Conservation (phyloP, 2,113 vertebrate genomes). For the Orcinus orca region DNA sequence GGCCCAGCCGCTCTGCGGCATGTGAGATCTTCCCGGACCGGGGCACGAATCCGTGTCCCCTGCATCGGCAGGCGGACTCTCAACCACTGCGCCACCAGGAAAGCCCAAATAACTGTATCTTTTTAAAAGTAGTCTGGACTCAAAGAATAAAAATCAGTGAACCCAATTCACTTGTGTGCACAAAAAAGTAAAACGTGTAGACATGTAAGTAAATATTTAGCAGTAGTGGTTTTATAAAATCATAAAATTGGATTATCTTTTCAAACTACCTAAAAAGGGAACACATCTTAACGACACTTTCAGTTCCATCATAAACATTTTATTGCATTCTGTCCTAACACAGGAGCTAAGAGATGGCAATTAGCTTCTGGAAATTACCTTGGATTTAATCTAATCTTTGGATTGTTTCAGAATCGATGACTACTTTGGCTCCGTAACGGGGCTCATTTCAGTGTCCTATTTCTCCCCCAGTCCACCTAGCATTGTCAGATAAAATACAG, state of each 20-base stretch:
- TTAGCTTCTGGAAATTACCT: neutral
- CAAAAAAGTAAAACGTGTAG: neutral
- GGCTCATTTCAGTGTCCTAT: neutral
- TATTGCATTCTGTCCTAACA: neutral
- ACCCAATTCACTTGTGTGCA: neutral
- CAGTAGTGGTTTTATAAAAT: neutral
- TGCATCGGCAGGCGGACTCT: too few species aligned
- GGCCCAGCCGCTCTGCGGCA: too few species aligned
- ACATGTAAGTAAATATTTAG: slow-evolving; percentile 32
- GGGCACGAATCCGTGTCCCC: too few species aligned
- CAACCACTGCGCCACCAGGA: too few species aligned
- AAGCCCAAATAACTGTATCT: neutral
- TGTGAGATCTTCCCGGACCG: too few species aligned
- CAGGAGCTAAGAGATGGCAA: neutral
- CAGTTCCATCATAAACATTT: neutral
- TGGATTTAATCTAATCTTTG: neutral
- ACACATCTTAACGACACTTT: neutral
- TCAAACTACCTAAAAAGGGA: neutral
- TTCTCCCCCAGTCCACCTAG: neutral
- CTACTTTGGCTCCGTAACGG: neutral
- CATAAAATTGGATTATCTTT: slow-evolving; percentile 11
- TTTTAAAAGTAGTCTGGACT: neutral
- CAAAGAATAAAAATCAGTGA: slow-evolving; percentile 20
- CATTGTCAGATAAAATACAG: neutral
- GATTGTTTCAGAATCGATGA: neutral